Percentiles rank a stretch among this genome's conserved stretches.
phyloP scores from a whole-genome alignment of 2,888 invertebrate species.

The Troides aeacus region DNA sequence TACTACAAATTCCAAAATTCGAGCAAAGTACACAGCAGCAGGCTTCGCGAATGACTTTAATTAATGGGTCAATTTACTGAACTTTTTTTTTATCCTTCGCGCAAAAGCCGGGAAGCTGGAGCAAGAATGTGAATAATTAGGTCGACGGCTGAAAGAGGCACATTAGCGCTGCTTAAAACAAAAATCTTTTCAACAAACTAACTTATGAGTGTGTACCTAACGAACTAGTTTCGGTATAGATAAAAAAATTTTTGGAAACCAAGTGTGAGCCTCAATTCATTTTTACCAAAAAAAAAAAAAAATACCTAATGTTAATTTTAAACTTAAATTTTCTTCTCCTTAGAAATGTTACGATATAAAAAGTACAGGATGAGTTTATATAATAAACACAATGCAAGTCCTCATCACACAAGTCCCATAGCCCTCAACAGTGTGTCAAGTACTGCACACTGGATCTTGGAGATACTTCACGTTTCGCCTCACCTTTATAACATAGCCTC shows the following conservation, averaged over 20 bases:
- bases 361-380: too few relatives aligned
- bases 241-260: not conserved
- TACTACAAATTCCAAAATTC: too few relatives aligned
- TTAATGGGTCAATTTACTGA: slow-evolving; percentile 16
- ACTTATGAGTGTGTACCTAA: not conserved
- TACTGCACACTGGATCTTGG: not conserved
- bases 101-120: not conserved
- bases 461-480: not conserved
- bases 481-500: not conserved
- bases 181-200: slow-evolving; percentile 2
- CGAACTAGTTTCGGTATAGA: not conserved
- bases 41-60: slow-evolving; percentile 4
- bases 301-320: too few relatives aligned
- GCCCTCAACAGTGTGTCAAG: slow-evolving; percentile 9
- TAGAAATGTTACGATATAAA: too few relatives aligned
- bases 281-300: too few relatives aligned
- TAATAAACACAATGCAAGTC: too few relatives aligned
- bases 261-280: too few relatives aligned
- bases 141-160: not conserved
- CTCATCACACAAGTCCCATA: not conserved
- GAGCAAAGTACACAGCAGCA: too few relatives aligned
- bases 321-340: too few relatives aligned
- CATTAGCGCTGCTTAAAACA: slow-evolving; percentile 1
- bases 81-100: not conserved
- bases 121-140: slow-evolving; percentile 9